Base-by-base conservation (phyloP, 2,113 vertebrate species). In the Balaeniceps rex region DNA sequence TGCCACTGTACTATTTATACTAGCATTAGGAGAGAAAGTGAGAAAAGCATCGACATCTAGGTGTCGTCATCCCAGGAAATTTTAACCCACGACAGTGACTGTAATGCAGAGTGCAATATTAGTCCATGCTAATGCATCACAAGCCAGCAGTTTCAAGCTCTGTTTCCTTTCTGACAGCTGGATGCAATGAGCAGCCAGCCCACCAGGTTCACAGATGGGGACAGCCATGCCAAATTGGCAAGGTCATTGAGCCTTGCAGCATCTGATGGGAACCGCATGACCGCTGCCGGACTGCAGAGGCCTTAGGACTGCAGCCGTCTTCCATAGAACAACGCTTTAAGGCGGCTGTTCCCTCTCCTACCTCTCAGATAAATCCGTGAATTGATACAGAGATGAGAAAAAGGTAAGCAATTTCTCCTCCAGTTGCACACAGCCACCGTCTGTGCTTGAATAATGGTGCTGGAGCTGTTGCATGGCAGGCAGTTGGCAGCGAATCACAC, bases 391-490 rank as follows among this genome's bases (percentile, higher is more conserved):
- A 22, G 26, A n/a, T 71, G 55, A 85, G 44, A 42, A 78, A 71
- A 87, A 68, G 26, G 7, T 55, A 77, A 60, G 40, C 7, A 64
- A n/a, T 68, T 80, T 87, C 31, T 92, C 8, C 31, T 90, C n/a
- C 52, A 65, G 13, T 57, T 4, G 2, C n/a, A 54, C 23, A 40
- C 0, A 5, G 26, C 21, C 21, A 83, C 2, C 1, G 2, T n/a
- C 51, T 69, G 47, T 36, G 3, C 26, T 49, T 55, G 69, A 92
- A 79, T 47, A 83, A 68, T 34, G 3, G 23, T 66, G 18, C 38
- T 81, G 29, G 18, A 87, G 38, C 9, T 60, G 18, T 25, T 78
- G 13, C 3, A 0, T 19, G 33, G 22, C 25, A 82, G 34, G 17
- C 25, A 51, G n/a, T 8, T 83, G 55, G 26, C 68, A 84, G 18